Conservation (phyloP, 2,797 vertebrate species). For the Loris lydekkerianus region DNA sequence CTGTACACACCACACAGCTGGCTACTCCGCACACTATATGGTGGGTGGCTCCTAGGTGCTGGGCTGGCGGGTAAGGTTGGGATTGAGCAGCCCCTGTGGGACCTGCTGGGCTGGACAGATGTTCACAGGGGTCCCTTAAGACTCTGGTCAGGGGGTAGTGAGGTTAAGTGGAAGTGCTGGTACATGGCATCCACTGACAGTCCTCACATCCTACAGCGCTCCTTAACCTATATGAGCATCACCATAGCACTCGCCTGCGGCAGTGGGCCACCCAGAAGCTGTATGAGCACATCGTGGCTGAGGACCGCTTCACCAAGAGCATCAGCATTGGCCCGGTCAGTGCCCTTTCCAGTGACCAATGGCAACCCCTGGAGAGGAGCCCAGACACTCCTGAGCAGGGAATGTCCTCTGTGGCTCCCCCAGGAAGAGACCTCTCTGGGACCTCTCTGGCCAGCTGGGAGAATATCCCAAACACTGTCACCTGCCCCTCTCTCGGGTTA, state of each 20-base stretch:
- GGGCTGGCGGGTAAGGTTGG: background rate
- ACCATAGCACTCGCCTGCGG: constrained; percentile 92
- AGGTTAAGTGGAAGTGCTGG: background rate
- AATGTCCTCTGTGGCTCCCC: background rate
- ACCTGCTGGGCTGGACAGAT: background rate
- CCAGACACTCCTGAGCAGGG: background rate
- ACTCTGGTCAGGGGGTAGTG: background rate
- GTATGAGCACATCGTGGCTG: constrained; percentile 95
- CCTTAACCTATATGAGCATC: constrained; percentile 93
- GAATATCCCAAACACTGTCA: fast-evolving
- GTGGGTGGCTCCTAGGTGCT: constrained; percentile 82
- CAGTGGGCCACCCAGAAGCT: constrained; percentile 90
- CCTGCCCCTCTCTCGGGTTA: background rate
- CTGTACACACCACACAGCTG: constrained; percentile 95
- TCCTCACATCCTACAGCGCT: constrained; percentile 70
- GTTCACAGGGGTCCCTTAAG: background rate
- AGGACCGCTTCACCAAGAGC: constrained; percentile 95
- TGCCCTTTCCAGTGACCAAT: background rate
- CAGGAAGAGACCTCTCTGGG: background rate
- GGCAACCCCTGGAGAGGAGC: background rate
- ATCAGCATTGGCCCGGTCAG: constrained; percentile 97
- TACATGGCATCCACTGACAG: background rate
- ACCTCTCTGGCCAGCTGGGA: background rate
- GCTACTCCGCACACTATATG: constrained; percentile 89
- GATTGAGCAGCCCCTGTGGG: background rate